Evolutionary conservation across 2,113 vertebrate species (phyloP).

Genomic region (Cyprinodon brontotheroides): DNA sequence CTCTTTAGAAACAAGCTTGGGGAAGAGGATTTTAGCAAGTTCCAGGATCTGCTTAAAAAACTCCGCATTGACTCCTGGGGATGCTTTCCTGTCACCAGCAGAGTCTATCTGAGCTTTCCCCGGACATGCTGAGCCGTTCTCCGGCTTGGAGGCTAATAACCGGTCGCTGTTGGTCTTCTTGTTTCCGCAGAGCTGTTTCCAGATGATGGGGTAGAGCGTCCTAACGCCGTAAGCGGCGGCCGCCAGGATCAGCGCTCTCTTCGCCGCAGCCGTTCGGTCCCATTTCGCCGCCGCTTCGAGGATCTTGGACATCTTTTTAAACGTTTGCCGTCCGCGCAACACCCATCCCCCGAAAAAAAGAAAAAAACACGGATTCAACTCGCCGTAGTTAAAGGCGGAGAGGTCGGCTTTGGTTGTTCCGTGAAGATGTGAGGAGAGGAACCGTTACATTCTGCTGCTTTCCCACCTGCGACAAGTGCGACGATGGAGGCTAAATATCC

Average conservation of each 20-base stretch:
- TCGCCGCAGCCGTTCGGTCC: slow-evolving; percentile 81
- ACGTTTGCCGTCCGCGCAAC: slow-evolving; percentile 36
- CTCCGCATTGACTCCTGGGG: slow-evolving; percentile 86
- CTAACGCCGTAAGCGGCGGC: slow-evolving; percentile 87
- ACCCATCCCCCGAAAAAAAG: slow-evolving; percentile 59
- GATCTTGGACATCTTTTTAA: slow-evolving; percentile 84
- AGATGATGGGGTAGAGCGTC: slow-evolving; percentile 86
- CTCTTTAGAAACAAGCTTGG: slow-evolving; percentile 86
- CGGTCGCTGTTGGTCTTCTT: slow-evolving; percentile 24
- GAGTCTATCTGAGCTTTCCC: slow-evolving; percentile 5
- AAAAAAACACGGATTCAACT: slow-evolving; percentile 2
- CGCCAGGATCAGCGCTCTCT: slow-evolving; percentile 84
- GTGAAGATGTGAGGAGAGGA: slow-evolving; percentile 31
- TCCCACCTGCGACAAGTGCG: neutral
- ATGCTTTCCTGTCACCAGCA: slow-evolving; percentile 46
- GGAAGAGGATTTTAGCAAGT: slow-evolving; percentile 91
- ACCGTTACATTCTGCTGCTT: slow-evolving; percentile 66
- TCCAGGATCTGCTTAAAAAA: slow-evolving; percentile 90
- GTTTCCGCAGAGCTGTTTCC: slow-evolving; percentile 70
- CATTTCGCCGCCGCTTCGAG: slow-evolving; percentile 85
- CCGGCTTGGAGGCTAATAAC: slow-evolving; percentile 18
- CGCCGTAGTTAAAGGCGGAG: slow-evolving; percentile 7
- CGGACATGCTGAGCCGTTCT: slow-evolving; percentile 67
- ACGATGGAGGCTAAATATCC: fast-evolving
- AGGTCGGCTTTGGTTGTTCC: slow-evolving; percentile 2